A percentile compares a stretch with the other conserved stretches of the same genome.
These are phyloP conservation scores for Caenorhabditis sp. DNA, from an alignment of 2,888 invertebrate species.

Conservation along the genomic window DNA sequence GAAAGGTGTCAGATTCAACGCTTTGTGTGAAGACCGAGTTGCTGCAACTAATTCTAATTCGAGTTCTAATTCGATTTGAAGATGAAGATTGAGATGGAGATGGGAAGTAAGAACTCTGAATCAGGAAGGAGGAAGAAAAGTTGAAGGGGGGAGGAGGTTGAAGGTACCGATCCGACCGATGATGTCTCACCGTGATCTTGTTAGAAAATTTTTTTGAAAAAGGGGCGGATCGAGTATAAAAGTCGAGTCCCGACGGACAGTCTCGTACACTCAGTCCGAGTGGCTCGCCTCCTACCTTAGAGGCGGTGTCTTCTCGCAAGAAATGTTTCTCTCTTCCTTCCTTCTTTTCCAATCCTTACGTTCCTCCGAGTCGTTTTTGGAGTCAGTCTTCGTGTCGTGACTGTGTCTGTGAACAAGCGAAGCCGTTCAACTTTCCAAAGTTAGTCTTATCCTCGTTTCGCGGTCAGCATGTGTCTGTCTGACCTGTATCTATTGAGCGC, in stretches of 20 bases:
- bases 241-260: slow-evolving; percentile 9
- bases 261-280: neutral
- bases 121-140: slow-evolving; percentile 3
- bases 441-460: slow-evolving; percentile 60
- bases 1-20: slow-evolving; percentile 47
- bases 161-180: slow-evolving; percentile 33
- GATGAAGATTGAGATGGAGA: slow-evolving; percentile 30
- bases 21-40: slow-evolving; percentile 13
- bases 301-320: neutral
- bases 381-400: slow-evolving; percentile 4
- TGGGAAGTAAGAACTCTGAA: neutral
- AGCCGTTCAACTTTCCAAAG: slow-evolving; percentile 59
- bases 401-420: slow-evolving; percentile 27
- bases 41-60: slow-evolving; percentile 60
- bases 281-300: neutral
- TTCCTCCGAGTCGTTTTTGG: slow-evolving; percentile 9
- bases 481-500: slow-evolving; percentile 62
- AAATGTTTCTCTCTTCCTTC: neutral
- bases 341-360: neutral
- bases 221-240: slow-evolving; percentile 48
- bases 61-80: slow-evolving; percentile 62
- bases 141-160: no score
- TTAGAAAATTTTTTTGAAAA: slow-evolving; percentile 21
- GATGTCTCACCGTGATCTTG: slow-evolving; percentile 39
- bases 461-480: slow-evolving; percentile 51